These are phyloP conservation scores for Drosophila ananassae DNA, from an alignment of 1,140 invertebrate species.

Conservation along the genomic window DNA sequence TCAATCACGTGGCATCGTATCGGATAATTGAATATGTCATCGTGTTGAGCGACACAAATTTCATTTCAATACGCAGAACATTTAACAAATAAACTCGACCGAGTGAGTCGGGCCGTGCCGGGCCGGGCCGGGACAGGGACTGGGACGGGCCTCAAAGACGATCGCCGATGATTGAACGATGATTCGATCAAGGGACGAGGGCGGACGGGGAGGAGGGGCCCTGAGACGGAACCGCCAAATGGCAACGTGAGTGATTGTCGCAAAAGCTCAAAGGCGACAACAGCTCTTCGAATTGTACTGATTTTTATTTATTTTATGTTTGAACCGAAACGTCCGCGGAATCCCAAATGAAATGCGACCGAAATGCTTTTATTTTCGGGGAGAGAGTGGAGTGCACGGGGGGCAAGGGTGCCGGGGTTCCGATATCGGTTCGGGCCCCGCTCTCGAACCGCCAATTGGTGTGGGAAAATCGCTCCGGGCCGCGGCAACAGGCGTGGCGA, in stretches of 20 bases:
- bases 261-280: slow-evolving; percentile 79
- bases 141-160: slow-evolving; percentile 58
- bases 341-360: slow-evolving; percentile 68
- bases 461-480: slow-evolving; percentile 60
- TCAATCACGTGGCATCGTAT: slow-evolving; percentile 78
- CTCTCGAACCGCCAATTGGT: slow-evolving; percentile 53
- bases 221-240: slow-evolving; percentile 56
- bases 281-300: slow-evolving; percentile 81
- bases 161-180: slow-evolving; percentile 65
- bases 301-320: slow-evolving; percentile 83
- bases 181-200: neutral
- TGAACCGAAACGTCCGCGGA: slow-evolving; percentile 75
- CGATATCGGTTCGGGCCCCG: slow-evolving; percentile 19
- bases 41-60: slow-evolving; percentile 81
- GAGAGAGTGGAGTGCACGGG: neutral
- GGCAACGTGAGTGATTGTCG: slow-evolving; percentile 80
- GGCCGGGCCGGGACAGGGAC: slow-evolving; percentile 21
- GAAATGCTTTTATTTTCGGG: slow-evolving; percentile 22
- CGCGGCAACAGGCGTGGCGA: slow-evolving; percentile 53
- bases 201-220: neutral
- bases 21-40: slow-evolving; percentile 82
- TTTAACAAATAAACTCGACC: slow-evolving; percentile 47
- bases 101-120: slow-evolving; percentile 15
- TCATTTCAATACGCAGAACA: slow-evolving; percentile 81
- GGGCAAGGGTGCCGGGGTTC: neutral